These are phyloP conservation scores for Nymphicus hollandicus DNA, from an alignment of 2,113 vertebrate species.

Conservation along the genomic window DNA sequence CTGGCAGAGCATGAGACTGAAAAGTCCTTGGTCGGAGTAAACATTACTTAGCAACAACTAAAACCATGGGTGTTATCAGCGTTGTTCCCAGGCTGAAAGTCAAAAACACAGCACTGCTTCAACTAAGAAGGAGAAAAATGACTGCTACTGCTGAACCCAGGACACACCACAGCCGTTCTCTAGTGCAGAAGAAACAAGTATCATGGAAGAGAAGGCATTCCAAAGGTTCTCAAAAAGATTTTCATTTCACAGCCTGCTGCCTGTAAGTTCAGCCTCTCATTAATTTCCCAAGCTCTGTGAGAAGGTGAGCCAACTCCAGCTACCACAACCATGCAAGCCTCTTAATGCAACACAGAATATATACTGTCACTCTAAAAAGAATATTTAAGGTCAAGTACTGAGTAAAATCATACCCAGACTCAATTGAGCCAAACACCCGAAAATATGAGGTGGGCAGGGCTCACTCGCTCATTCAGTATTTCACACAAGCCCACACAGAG, in stretches of 20 bases:
- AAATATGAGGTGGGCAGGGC: constrained; percentile 12
- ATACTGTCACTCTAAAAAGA: not conserved
- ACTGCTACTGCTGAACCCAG: too few relatives aligned
- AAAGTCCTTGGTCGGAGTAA: too few relatives aligned
- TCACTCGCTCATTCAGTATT: constrained; percentile 1
- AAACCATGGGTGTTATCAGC: too few relatives aligned
- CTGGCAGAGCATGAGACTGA: too few relatives aligned
- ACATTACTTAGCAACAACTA: too few relatives aligned
- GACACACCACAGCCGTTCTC: too few relatives aligned
- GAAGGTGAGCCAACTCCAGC: not conserved
- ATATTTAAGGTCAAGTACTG: not conserved
- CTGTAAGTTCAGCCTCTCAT: not conserved
- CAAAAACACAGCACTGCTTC: too few relatives aligned
- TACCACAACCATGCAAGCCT: not conserved
- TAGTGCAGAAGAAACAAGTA: not conserved
- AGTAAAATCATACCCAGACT: not conserved
- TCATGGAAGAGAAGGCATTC: not conserved
- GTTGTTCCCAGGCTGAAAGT: too few relatives aligned
- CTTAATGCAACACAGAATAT: not conserved
- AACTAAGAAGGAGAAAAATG: too few relatives aligned
- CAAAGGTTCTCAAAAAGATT: not conserved
- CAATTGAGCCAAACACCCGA: not conserved
- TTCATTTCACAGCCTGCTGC: not conserved
- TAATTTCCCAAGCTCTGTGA: not conserved
- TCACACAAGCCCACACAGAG: constrained; percentile 25